phyloP scores from a whole-genome alignment of 2,113 vertebrate genomes.

The Garra rufa region DNA sequence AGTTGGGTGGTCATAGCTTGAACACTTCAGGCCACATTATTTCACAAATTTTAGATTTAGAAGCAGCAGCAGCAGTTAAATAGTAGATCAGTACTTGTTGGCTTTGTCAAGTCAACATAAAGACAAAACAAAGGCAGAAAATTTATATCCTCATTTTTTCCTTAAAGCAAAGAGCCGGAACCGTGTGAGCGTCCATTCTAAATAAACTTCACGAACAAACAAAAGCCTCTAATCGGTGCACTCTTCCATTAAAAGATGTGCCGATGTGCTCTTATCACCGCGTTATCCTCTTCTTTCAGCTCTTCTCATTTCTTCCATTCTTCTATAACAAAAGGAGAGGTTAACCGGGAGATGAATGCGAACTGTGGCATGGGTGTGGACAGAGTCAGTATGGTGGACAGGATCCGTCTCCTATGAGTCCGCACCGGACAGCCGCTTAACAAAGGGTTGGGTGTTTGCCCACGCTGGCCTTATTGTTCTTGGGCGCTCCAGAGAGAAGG shows the following conservation, averaged over 20 bases:
- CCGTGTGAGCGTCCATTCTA: background rate
- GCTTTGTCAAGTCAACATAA: background rate
- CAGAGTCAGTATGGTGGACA: conserved; percentile 42
- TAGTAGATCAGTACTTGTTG: background rate
- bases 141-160: background rate
- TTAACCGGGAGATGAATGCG: conserved; percentile 41
- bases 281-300: conserved; percentile 56
- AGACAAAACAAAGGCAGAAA: background rate
- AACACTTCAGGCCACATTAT: background rate
- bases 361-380: conserved; percentile 31
- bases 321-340: conserved; percentile 45
- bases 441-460: conserved; percentile 47
- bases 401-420: conserved; percentile 32
- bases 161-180: background rate
- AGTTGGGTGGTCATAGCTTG: too few species aligned
- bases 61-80: background rate
- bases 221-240: conserved; percentile 40
- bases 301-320: conserved; percentile 34
- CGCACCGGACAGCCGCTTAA: conserved; percentile 49
- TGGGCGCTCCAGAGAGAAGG: conserved; percentile 53
- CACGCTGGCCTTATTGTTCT: conserved; percentile 74
- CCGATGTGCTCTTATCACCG: conserved; percentile 66
- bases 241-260: conserved; percentile 52
- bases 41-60: background rate
- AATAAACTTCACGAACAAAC: conserved; percentile 26